Percentiles rank a stretch among this genome's conserved stretches.
Evolutionary conservation across 2,888 invertebrate species (phyloP).

Genomic region (Ptychoptera albimana): DNA sequence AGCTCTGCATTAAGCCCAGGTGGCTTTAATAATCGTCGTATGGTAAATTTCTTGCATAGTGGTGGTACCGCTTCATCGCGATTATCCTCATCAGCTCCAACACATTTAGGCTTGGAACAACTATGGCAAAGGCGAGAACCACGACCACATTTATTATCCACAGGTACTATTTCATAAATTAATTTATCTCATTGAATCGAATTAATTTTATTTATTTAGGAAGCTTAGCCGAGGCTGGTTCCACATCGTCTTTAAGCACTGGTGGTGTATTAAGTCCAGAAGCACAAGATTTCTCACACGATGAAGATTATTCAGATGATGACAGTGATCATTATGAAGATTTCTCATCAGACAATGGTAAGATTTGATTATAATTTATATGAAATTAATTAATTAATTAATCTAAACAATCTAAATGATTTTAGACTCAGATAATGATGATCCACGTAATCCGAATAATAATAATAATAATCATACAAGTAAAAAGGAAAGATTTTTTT

Average conservation of each 20-base stretch:
- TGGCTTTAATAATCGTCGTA: slow-evolving; percentile 14
- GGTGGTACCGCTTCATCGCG: slow-evolving; percentile 34
- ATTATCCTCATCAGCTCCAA: slow-evolving; percentile 75
- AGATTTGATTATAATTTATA: slow-evolving; percentile 6
- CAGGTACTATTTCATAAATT: slow-evolving; percentile 40
- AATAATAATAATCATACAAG: slow-evolving; percentile 18
- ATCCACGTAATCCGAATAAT: slow-evolving; percentile 16
- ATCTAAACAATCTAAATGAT: slow-evolving; percentile 5
- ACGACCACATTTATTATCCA: slow-evolving; percentile 68
- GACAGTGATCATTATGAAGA: slow-evolving; percentile 80
- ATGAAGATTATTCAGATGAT: slow-evolving; percentile 72
- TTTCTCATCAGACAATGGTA: slow-evolving; percentile 65
- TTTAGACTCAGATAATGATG: slow-evolving; percentile 46
- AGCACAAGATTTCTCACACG: slow-evolving; percentile 61
- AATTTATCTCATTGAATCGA: slow-evolving; percentile 15
- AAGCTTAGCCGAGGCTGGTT: slow-evolving; percentile 60
- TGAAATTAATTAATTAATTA: slow-evolving; percentile 6
- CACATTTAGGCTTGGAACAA: slow-evolving; percentile 65
- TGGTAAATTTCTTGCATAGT: slow-evolving; percentile 23
- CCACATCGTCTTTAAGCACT: slow-evolving; percentile 66
- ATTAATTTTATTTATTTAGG: too few species aligned
- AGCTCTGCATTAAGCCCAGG: slow-evolving; percentile 24
- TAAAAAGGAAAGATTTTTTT: slow-evolving; percentile 80
- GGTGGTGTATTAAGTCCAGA: slow-evolving; percentile 74
- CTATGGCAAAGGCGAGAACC: slow-evolving; percentile 81